Evolutionary conservation across 2,888 invertebrate species (phyloP).

Genomic region (Phortica okadai): DNA sequence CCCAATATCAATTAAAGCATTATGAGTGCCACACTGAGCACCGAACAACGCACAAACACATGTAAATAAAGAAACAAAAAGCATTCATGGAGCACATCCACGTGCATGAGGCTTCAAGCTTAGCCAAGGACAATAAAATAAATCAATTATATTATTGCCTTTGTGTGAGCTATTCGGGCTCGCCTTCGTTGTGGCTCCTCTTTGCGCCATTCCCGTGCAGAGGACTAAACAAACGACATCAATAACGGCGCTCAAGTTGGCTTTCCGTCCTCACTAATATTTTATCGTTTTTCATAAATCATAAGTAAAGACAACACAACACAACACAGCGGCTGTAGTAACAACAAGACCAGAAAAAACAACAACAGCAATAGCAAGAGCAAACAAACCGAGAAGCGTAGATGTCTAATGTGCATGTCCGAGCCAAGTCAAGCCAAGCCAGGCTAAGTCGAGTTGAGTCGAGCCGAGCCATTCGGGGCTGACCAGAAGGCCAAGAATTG

Average conservation of each 20-base stretch:
- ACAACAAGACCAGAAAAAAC: not conserved
- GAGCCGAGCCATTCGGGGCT: not conserved
- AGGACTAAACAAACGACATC: conserved; percentile 26
- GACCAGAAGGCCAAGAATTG: not conserved
- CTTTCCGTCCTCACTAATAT: conserved; percentile 1
- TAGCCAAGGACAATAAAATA: conserved; percentile 37
- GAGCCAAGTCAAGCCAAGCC: conserved; percentile 3
- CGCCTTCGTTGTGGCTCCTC: not conserved
- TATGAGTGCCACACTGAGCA: conserved; percentile 3
- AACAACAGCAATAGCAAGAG: conserved; percentile 18
- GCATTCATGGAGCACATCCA: not conserved
- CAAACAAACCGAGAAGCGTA: conserved; percentile 5
- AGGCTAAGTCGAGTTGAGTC: not conserved
- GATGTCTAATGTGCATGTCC: not conserved
- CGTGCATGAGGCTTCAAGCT: conserved; percentile 10
- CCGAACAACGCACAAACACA: not conserved
- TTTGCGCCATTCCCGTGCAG: not conserved
- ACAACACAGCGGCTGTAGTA: not conserved
- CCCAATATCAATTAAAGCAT: conserved; percentile 28
- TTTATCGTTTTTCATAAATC: conserved; percentile 39
- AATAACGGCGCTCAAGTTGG: conserved; percentile 21
- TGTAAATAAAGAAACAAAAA: conserved; percentile 4
- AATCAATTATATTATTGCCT: conserved; percentile 40
- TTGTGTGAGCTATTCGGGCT: conserved; percentile 1
- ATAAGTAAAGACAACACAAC: conserved; percentile 24